phyloP scores from a whole-genome alignment of 1,140 invertebrate species.

The Chelonus insularis region DNA sequence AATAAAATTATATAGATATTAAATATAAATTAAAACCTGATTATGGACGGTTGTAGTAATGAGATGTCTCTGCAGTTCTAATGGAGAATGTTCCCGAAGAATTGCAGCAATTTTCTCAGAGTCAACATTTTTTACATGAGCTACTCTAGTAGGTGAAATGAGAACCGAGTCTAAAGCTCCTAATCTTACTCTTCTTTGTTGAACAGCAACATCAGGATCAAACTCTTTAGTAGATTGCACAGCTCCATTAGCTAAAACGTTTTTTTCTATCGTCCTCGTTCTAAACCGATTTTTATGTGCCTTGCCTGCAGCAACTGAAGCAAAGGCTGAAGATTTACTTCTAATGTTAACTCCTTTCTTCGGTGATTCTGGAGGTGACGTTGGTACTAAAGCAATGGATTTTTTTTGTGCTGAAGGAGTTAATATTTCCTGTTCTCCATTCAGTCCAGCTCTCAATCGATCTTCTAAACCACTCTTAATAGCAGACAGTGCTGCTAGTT shows the following conservation, averaged over 20 bases:
- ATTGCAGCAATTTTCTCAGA: constrained; percentile 79
- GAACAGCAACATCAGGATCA: constrained; percentile 40
- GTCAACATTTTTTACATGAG: constrained; percentile 57
- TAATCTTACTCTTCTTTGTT: constrained; percentile 47
- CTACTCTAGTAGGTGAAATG: constrained; percentile 49
- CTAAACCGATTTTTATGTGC: constrained; percentile 53
- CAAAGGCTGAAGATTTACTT: constrained; percentile 50
- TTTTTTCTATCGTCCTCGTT: constrained; percentile 58
- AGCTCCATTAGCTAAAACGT: constrained; percentile 46
- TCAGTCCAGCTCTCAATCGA: constrained; percentile 62
- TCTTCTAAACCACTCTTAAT: constrained; percentile 68
- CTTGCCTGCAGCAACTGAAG: constrained; percentile 39
- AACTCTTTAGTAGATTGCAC: constrained; percentile 37
- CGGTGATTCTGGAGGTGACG: constrained; percentile 34
- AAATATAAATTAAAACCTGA: too few species aligned
- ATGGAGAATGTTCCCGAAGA: constrained; percentile 75
- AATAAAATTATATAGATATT: too few species aligned
- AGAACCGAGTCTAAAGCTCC: constrained; percentile 56
- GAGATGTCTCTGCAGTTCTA: constrained; percentile 81
- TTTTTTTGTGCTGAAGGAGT: constrained; percentile 42
- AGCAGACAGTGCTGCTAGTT: constrained; percentile 63
- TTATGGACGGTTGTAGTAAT: constrained; percentile 81
- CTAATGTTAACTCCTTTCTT: constrained; percentile 36
- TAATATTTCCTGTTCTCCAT: constrained; percentile 33
- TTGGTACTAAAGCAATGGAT: constrained; percentile 35